Conservation (phyloP, 2,888 invertebrate species). For the Pyrrhosoma nymphula region DNA sequence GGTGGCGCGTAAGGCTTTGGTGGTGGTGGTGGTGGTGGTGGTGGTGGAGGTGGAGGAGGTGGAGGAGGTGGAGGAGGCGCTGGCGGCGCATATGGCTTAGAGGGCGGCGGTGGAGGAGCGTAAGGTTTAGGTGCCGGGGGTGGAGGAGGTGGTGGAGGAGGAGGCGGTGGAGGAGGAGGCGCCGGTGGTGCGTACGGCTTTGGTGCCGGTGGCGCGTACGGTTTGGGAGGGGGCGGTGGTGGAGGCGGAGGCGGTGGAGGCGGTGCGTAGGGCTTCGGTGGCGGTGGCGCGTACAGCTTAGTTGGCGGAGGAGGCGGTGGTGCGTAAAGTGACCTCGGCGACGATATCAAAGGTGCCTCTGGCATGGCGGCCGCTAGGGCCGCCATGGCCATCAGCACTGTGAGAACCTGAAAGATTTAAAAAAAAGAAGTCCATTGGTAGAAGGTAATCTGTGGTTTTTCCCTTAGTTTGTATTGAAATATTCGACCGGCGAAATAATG, state of each 20-base stretch:
- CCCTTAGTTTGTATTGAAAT: too few relatives aligned
- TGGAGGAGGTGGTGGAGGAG: constrained; percentile 68
- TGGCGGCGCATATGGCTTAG: constrained; percentile 71
- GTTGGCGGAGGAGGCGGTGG: constrained; percentile 20
- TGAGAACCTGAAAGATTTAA: neutral
- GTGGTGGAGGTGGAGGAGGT: constrained; percentile 71
- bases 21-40: constrained; percentile 71
- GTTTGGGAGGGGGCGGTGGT: constrained; percentile 56
- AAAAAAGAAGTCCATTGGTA: neutral
- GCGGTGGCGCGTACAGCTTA: neutral
- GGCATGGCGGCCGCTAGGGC: constrained; percentile 71
- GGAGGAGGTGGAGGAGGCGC: constrained; percentile 70
- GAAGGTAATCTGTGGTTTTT: too few relatives aligned
- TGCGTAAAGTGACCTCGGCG: constrained; percentile 68
- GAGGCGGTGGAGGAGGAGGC: constrained; percentile 69
- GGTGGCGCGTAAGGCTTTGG: constrained; percentile 69
- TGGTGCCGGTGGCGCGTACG: constrained; percentile 71
- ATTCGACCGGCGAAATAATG: too few relatives aligned
- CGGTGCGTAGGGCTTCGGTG: constrained; percentile 45
- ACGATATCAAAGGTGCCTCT: constrained; percentile 69
- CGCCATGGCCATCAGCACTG: constrained; percentile 74
- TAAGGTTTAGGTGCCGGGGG: constrained; percentile 69
- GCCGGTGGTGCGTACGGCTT: constrained; percentile 72
- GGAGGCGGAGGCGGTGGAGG: constrained; percentile 65
- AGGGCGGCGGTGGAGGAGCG: constrained; percentile 73